phyloP scores from a whole-genome alignment of 1,140 invertebrate species.

The Plectrocnemia conspersa region DNA sequence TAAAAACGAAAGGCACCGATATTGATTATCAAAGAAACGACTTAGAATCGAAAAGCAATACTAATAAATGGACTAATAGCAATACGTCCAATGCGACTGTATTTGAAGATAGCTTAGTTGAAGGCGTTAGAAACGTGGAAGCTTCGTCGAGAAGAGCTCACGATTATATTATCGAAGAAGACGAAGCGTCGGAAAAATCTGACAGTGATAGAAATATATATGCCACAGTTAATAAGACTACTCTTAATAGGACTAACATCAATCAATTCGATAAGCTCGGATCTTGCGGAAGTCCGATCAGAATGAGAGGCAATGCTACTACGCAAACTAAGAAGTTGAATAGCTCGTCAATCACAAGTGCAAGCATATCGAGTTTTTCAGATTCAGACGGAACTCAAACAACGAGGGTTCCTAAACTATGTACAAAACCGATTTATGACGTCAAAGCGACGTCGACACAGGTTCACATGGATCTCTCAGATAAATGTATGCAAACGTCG shows the following conservation, averaged over 20 bases:
- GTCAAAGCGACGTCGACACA: conserved; percentile 53
- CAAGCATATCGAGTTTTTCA: conserved; percentile 51
- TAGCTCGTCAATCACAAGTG: conserved; percentile 49
- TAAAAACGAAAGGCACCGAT: conserved; percentile 19
- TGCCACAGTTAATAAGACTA: conserved; percentile 49
- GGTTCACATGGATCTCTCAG: conserved; percentile 57
- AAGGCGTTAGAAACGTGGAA: conserved; percentile 25
- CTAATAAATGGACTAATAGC: conserved; percentile 30
- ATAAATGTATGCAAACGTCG: conserved; percentile 69
- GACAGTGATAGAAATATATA: conserved; percentile 43
- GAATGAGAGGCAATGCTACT: conserved; percentile 40
- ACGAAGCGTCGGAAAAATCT: conserved; percentile 37
- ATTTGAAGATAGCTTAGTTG: conserved; percentile 42
- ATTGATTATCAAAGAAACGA: conserved; percentile 24
- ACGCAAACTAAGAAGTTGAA: conserved; percentile 41
- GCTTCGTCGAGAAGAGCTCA: conserved; percentile 36
- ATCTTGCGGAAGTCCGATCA: conserved; percentile 43
- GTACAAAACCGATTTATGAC: conserved; percentile 44
- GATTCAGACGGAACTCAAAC: conserved; percentile 52
- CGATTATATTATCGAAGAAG: conserved; percentile 47
- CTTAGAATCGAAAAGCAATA: conserved; percentile 25
- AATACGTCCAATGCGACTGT: conserved; percentile 26
- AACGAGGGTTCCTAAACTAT: conserved; percentile 45
- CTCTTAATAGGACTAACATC: conserved; percentile 47
- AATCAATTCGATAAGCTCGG: conserved; percentile 37